Conservation (phyloP, 1,140 invertebrate species). For the Drosophila auraria region DNA sequence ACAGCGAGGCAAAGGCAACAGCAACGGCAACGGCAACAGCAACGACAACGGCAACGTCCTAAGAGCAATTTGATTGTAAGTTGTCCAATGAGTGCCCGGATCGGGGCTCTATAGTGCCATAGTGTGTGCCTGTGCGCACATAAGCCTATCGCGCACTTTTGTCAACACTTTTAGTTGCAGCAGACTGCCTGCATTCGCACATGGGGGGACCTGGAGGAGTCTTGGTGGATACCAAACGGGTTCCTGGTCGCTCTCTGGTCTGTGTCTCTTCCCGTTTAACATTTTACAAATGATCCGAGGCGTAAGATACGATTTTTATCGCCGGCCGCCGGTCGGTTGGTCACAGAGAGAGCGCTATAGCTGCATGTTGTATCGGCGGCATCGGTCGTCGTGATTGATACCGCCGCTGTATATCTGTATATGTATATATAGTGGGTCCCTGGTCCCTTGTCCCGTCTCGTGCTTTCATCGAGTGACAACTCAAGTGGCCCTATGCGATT, state of each 20-base stretch:
- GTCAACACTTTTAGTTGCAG: constrained; percentile 78
- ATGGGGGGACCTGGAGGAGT: constrained; percentile 17
- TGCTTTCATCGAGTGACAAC: constrained; percentile 65
- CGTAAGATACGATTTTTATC: constrained; percentile 78
- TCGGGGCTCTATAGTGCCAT: constrained; percentile 55
- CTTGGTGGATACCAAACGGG: constrained; percentile 67
- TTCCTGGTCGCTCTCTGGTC: constrained; percentile 62
- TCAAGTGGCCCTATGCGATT: constrained; percentile 80
- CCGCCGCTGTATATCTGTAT: constrained; percentile 18
- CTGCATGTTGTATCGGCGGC: constrained; percentile 23
- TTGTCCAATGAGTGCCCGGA: constrained; percentile 60
- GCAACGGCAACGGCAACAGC: constrained; percentile 37
- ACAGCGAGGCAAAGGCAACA: constrained; percentile 37
- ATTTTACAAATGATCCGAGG: constrained; percentile 76
- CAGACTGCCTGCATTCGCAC: constrained; percentile 30
- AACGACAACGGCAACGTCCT: constrained; percentile 59
- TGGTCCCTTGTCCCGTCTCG: constrained; percentile 10
- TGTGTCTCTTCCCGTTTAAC: constrained; percentile 56
- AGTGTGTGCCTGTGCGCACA: constrained; percentile 34
- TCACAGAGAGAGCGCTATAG: constrained; percentile 23
- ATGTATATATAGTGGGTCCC: constrained; percentile 18
- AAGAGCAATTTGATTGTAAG: constrained; percentile 71
- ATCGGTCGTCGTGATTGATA: constrained; percentile 54
- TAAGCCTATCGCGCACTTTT: constrained; percentile 79
- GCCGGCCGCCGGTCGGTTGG: constrained; percentile 46